Conservation (phyloP, 2,797 vertebrate genomes). For the Pampus argenteus region DNA sequence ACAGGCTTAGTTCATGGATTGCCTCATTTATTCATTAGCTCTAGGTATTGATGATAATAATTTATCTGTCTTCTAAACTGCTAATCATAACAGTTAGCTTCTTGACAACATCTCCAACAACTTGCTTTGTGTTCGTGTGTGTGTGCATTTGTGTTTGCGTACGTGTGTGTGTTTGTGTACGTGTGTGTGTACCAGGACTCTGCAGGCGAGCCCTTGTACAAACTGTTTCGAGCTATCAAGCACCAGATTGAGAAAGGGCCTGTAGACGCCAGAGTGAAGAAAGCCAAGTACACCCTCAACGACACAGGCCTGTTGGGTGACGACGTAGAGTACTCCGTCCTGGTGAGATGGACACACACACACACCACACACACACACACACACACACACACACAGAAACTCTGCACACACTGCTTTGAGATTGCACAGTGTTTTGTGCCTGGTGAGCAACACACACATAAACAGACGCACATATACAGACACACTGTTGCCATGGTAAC, state of each 20-base stretch:
- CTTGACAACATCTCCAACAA: slow-evolving; percentile 46
- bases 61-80: slow-evolving; percentile 51
- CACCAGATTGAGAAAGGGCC: slow-evolving; percentile 99
- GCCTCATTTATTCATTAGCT: slow-evolving; percentile 38
- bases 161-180: slow-evolving; percentile 72
- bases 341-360: slow-evolving; percentile 85
- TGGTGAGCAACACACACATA: slow-evolving; percentile 81
- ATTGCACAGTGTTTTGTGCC: slow-evolving; percentile 63
- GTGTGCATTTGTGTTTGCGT: slow-evolving; percentile 29
- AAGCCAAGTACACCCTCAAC: slow-evolving; percentile 98
- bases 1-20: slow-evolving; percentile 25
- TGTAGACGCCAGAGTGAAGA: slow-evolving; percentile 94
- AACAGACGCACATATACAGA: slow-evolving; percentile 13
- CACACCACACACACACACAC: not conserved
- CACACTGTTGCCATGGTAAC: slow-evolving; percentile 75
- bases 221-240: slow-evolving; percentile 98
- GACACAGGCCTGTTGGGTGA: slow-evolving; percentile 97
- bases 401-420: slow-evolving; percentile 47
- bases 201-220: slow-evolving; percentile 96
- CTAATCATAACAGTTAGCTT: slow-evolving; percentile 60
- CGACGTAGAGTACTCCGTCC: slow-evolving; percentile 92
- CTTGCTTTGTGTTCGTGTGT: slow-evolving; percentile 37
- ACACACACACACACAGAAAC: slow-evolving; percentile 22
- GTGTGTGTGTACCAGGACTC: slow-evolving; percentile 86
- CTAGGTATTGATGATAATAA: slow-evolving; percentile 33